Evolutionary conservation across 2,113 vertebrate species (phyloP).

Genomic region (Leuciscus idus): DNA sequence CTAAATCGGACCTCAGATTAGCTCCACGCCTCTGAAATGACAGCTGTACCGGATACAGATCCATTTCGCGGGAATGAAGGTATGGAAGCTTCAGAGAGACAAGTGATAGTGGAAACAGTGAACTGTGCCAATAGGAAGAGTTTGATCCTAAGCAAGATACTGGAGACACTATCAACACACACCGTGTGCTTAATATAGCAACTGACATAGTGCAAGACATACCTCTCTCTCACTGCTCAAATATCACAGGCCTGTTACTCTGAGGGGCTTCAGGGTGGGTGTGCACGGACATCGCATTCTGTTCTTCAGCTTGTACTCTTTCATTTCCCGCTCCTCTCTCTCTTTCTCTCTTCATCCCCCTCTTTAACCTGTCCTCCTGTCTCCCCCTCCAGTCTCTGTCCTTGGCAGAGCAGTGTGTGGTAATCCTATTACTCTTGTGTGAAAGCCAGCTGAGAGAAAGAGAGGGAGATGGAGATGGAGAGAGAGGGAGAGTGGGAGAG

Average conservation of each 20-base stretch:
- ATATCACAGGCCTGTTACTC: constrained; percentile 46
- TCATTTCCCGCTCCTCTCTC: constrained; percentile 59
- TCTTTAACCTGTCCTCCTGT: constrained; percentile 45
- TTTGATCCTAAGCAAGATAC: constrained; percentile 79
- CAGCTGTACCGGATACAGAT: constrained; percentile 54
- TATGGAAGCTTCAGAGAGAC: constrained; percentile 46
- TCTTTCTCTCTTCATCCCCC: constrained; percentile 54
- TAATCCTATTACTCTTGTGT: constrained; percentile 82
- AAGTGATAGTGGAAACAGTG: constrained; percentile 64
- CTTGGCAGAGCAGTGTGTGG: constrained; percentile 68
- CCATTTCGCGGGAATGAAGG: constrained; percentile 28
- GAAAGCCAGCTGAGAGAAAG: constrained; percentile 78
- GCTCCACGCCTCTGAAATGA: constrained; percentile 48
- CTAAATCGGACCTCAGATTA: constrained; percentile 43
- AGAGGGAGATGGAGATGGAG: constrained; percentile 23
- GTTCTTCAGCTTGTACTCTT: constrained; percentile 35
- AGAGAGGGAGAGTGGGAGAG: constrained; percentile 46
- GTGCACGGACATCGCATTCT: constrained; percentile 18
- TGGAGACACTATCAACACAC: constrained; percentile 80
- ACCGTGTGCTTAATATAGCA: constrained; percentile 78
- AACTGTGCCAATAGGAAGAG: constrained; percentile 80
- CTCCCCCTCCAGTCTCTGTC: constrained; percentile 38
- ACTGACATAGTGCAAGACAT: constrained; percentile 75
- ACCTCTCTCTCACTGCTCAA: constrained; percentile 42
- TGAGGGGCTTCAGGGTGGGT: constrained; percentile 16